Base-by-base conservation (phyloP, 64 coral and sea anemone genomes). In the Montipora capricornis region DNA sequence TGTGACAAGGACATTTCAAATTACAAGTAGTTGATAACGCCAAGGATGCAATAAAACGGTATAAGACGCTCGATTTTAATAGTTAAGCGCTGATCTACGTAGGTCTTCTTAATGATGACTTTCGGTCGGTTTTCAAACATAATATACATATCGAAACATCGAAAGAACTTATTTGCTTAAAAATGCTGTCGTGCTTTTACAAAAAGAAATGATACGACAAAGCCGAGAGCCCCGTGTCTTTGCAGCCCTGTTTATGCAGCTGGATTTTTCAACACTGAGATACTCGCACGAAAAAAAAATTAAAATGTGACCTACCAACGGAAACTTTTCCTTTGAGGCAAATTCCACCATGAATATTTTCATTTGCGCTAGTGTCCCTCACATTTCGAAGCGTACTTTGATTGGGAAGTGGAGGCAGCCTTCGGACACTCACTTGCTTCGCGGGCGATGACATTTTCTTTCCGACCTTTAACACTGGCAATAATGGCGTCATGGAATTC, bases 371-470 rank as follows among this genome's bases (percentile, higher is more conserved):
- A n/a, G 78, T 49, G 52, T 68, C 89, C 69, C 88, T 97, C 4
- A 97, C 59, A 51, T 91, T 77, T 20, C 80, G 78, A 22, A 88
- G 91, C 8, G 82, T 84, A 7, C 88, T 74, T 74, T 96, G 95
- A 68, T 96, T 99, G 46, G 98, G 95, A 13, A 99, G 61, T n/a
- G 98, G 98, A 10, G 98, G 98, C 2, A 99, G 55, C 17, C 98
- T 79, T 80, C 98, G 82, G 0, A 94, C 85, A 53, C 98, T 99
- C 87, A 99, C 92, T 95, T 99, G 98, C 48, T 93, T 94, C 73
- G 95, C 94, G 19, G 98, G 98, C 15, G 98, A 99, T 87, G 98
- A 99, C 98, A 99, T 99, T 74, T 80, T 79, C 52, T 76, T 64
- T 62, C 44, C 46, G 46, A 70, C 50, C 44, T 74, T 92, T 22